Evolutionary conservation across 2,797 vertebrate species (phyloP).

Genomic region (Naso thynnoides): DNA sequence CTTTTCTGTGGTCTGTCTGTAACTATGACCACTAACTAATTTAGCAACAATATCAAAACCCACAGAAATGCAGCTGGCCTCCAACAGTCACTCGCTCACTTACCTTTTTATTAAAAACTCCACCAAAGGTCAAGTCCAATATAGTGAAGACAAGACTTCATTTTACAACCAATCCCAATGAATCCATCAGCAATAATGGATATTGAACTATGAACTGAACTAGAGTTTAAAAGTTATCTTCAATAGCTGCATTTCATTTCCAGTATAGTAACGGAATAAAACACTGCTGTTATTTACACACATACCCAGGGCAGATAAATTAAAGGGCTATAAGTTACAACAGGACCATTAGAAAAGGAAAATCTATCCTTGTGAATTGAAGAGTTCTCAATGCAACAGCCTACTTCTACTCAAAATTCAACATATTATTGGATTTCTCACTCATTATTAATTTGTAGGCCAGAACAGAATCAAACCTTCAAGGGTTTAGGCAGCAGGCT

Average conservation of each 20-base stretch:
- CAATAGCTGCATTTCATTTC: slow-evolving; percentile 22
- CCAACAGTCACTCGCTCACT: slow-evolving; percentile 19
- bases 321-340: slow-evolving; percentile 16
- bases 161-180: slow-evolving; percentile 31
- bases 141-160: slow-evolving; percentile 41
- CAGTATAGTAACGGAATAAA: slow-evolving; percentile 1
- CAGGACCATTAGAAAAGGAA: slow-evolving; percentile 8
- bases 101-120: slow-evolving; percentile 46
- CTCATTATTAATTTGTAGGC: not conserved
- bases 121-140: slow-evolving; percentile 61
- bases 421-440: not conserved
- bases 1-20: not conserved
- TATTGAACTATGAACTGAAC: slow-evolving; percentile 24
- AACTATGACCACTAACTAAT: not conserved
- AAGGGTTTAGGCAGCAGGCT: too few relatives aligned
- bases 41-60: slow-evolving; percentile 16
- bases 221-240: slow-evolving; percentile 39
- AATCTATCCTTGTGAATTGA: not conserved
- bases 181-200: slow-evolving; percentile 49
- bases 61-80: not conserved
- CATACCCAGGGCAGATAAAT: slow-evolving; percentile 3
- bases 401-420: not conserved
- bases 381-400: not conserved
- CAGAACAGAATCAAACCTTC: not conserved
- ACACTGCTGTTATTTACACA: slow-evolving; percentile 7